phyloP scores from a whole-genome alignment of 30 jellyfish, hydroid and myxozoan genomes.

The Chironex yamaguchii region DNA sequence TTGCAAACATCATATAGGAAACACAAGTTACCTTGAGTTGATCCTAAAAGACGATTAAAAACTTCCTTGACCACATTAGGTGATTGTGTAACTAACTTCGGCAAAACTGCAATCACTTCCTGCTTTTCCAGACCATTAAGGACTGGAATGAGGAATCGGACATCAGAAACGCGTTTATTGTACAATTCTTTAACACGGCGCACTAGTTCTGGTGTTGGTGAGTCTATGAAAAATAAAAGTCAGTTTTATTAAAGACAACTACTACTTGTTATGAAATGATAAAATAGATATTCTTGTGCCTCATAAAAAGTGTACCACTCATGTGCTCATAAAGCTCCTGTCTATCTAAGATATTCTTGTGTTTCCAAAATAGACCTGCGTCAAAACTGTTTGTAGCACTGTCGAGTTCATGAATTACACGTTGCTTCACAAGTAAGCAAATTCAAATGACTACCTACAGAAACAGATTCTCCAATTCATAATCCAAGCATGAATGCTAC shows the following conservation, averaged over 20 bases:
- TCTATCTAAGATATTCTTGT: too few species aligned
- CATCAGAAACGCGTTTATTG: conserved; percentile 97
- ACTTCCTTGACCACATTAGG: conserved; percentile 99
- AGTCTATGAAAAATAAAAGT: conserved; percentile 39
- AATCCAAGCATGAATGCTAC: too few species aligned
- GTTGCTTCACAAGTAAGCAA: too few species aligned
- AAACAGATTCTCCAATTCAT: too few species aligned
- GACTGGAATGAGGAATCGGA: conserved; percentile 96
- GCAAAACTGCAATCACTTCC: conserved; percentile 87
- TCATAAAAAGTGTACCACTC: too few species aligned
- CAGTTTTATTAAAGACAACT: neutral
- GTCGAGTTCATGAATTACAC: too few species aligned
- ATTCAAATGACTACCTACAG: too few species aligned
- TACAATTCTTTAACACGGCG: conserved; percentile 92
- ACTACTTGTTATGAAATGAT: neutral
- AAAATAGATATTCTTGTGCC: too few species aligned
- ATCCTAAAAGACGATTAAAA: conserved; percentile 90
- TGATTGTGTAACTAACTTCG: conserved; percentile 92
- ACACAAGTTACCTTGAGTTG: conserved; percentile 95
- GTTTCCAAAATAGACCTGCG: too few species aligned
- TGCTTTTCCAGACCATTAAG: conserved; percentile 89
- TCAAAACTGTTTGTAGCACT: too few species aligned
- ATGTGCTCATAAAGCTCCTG: too few species aligned
- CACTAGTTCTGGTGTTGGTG: conserved; percentile 96
- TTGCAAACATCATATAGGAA: too few species aligned